Evolutionary conservation across 1,140 invertebrate species (phyloP), one percentile per base, ranked within the genome.

Genomic region (Trigoniulus corallinus): DNA sequence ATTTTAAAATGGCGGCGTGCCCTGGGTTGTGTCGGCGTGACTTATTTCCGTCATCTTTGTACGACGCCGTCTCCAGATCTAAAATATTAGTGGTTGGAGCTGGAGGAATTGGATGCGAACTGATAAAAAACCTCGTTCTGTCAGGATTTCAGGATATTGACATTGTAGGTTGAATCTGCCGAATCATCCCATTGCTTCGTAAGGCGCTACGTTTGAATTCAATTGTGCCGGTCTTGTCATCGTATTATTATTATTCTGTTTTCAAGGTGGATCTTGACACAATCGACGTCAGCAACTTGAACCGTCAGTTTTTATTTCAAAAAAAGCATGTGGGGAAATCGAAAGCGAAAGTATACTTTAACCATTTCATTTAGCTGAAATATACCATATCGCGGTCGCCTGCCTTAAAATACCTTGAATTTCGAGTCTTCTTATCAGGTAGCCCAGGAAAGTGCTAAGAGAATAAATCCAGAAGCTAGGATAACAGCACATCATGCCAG

Each of bases 211-310:
- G 18, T 18, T 7, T 18, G 15, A 7, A 7, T 43, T 7, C 10
- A 22, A 34, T 7, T 18, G 41, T 18, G 41, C n/a, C n/a, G 34
- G 34, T 39, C n/a, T 39, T 39, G 34, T 22, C 18, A 4, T 43
- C 18, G 21, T n/a, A 22, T 43, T 7, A 22, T 7, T 12, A 18
- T 43, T 43, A 43, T 22, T 22, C 10, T 7, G 15, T 43, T 43
- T 34, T 34, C 57, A 67, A 97, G 93, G 95, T 98, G 70, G 96
- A 99, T 75, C 75, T 99, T 61, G 96, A 99, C 65, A 98, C 92
- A 2, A 98, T 99, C 63, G 95, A 99, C 72, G 84, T 99, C n/a
- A 96, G 89, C 67, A 99, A 99, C 65, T 72, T 99, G 29, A 99
- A 99, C 66, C 75, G 96, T 15, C 96, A 99, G 65, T 99, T 99